Evolutionary conservation across 2,888 invertebrate genomes (phyloP), one percentile per base, ranked within the genome.

Genomic region (Celastrina argiolus): DNA sequence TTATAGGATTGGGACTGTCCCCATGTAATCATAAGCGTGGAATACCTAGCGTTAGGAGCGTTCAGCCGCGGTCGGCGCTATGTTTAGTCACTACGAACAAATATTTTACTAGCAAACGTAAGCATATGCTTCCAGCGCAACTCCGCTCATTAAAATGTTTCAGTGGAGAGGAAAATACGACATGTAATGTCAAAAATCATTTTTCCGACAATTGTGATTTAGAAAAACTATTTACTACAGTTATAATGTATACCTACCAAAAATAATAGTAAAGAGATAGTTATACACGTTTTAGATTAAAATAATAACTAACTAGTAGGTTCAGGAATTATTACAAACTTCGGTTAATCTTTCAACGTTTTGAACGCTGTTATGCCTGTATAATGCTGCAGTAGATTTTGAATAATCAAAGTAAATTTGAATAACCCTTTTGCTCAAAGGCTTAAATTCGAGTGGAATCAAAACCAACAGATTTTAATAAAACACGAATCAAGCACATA

Each of bases 61-160:
- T 69, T 65, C 63, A 64, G 59, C 67, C 69, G 66, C 68, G 45
- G 66, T 68, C 67, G 69, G 12, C 67, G 45, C 64, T 64, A 68
- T 71, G 71, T 72, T 73, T 69, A 67, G 69, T 69, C 66, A 68
- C 68, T 67, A 67, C 68, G 68, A 64, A 70, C 72, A 73, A 73
- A 73, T 72, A 73, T 72, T 72, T 69, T 67, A 66, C 66, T 67
- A 45, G 34, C 58, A 56, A 64, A 51, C 28, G 65, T 22, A 39
- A 26, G 36, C 26, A 28, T 65, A 56, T 56, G 39, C 56, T 56
- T 39, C 12, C 56, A 51, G 26, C 56, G 45, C 42, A 28, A 42
- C 45, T 28, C 28, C 36, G 51, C 41, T 63, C 56, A 56, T 26
- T 56, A 65, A 39, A n/a, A 28, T 26, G 36, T 56, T 36, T 28